Evolutionary conservation across 2,113 vertebrate genomes (phyloP), one percentile per base, ranked within the genome.

Genomic region (Cinclus cinclus): DNA sequence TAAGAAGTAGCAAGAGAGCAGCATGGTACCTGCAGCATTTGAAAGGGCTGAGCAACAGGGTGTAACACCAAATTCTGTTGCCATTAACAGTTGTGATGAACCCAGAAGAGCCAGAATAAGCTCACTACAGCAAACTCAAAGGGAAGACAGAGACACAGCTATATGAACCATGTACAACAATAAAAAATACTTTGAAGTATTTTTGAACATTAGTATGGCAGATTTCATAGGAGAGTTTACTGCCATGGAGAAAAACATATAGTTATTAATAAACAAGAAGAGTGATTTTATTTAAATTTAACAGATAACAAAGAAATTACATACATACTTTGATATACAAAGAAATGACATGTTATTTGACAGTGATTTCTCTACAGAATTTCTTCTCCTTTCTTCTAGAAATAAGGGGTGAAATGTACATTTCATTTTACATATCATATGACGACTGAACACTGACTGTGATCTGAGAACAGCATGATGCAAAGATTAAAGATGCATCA

Each of bases 171-270:
- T 11, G 10, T 4, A 50, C 6, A 56, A 55, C 42, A 89, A 44
- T 0, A 0, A 24, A 20, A 35, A 15, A 1, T 3, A 3, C 15
- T 87, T 75, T 79, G 2, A 28, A 28, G 6, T 12, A 28, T 41
- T 64, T 91, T 63, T 13, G 10, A 70, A 7, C 6, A 42, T 58
- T 70, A 1, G 0, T 49, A 30, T 23, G 46, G 7, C 3, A 62
- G 31, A 37, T 53, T 76, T 62, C 11, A 30, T 20, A 60, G 13
- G 3, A 41, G 11, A 31, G 7, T 39, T 65, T 85, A 42, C 20
- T 22, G 9, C 2, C 9, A 33, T 3, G 60, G 22, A n/a, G 20
- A 25, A 87, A 76, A 67, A 60, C 73, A 41, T 10, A 2, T 42
- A 42, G 49, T 13, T 64, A 5, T 42, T 62, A 65, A 49, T 44